Base-by-base conservation (phyloP, 2,797 vertebrate species). In the Sebastes aleutianus region DNA sequence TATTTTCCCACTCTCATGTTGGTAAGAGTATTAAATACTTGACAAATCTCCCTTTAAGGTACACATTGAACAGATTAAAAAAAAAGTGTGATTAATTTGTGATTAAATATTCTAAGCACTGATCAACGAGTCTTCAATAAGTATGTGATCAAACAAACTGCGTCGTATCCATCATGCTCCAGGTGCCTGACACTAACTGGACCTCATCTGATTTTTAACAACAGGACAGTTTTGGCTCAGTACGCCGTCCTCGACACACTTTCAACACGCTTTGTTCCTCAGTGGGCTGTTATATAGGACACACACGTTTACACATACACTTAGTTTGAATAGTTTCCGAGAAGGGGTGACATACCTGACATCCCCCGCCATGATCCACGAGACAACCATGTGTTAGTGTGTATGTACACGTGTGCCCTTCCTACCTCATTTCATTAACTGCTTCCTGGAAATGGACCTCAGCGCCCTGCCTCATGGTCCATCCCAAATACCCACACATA, bases 371-470 rank as follows among this genome's bases (percentile, higher is more conserved):
- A 1, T 20, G 26, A 81, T 71, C 39, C 64, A 78, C 7, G 47
- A 65, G 61, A 62, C 58, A 32, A n/a, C 65, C 70, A 26, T 53
- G 34, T 70, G 12, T 65, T 29, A 26, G n/a, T 47, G 13, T 74
- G 13, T 31, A 14, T 59, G 47, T 24, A 5, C 61, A 59, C 27
- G 36, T 13, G 14, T 6, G 59, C 11, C 63, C 64, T 63, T 70
- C 72, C 65, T 18, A 31, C 58, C 54, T 85, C 29, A 82, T 87
- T 83, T 76, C 43, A 82, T 86, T 58, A 76, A 64, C 50, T 73
- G 57, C 36, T 79, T 62, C 71, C 53, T 66, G 12, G 3, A 18
- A 18, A 67, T 71, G 16, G 22, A 66, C 43, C 47, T 39, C 66
- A 63, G 69, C 6, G 32, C 27, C 36, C 4, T 58, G 57, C 39